Conservation (phyloP, 2,888 invertebrate species). For the Aleiodes alternator region DNA sequence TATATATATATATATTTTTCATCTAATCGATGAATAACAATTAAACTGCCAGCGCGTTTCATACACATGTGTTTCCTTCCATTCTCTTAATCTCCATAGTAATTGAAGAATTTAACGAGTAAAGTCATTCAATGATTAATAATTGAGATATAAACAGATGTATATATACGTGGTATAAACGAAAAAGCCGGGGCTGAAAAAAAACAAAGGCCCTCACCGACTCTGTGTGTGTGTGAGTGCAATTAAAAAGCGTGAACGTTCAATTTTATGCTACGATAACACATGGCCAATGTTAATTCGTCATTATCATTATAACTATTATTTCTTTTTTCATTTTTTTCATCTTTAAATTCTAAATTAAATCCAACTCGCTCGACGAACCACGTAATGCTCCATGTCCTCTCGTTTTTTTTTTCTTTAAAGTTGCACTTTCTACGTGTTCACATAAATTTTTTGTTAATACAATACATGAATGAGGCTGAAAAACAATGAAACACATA, state of each 20-base stretch:
- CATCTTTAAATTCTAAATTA: slow-evolving; percentile 23
- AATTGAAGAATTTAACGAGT: slow-evolving; percentile 9
- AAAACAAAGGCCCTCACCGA: slow-evolving; percentile 17
- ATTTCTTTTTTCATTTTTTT: slow-evolving; percentile 11
- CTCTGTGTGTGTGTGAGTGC: slow-evolving; percentile 12
- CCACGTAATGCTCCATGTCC: slow-evolving; percentile 29
- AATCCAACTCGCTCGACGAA: slow-evolving; percentile 13
- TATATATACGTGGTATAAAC: too few relatives aligned
- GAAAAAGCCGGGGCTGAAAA: neutral
- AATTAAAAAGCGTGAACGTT: slow-evolving; percentile 60
- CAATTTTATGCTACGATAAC: slow-evolving; percentile 51
- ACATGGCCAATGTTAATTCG: slow-evolving; percentile 37
- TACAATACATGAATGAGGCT: neutral
- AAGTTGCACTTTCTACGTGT: slow-evolving; percentile 42
- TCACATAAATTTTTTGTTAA: slow-evolving; percentile 23
- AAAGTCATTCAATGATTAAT: slow-evolving; percentile 5
- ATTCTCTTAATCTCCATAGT: slow-evolving; percentile 6
- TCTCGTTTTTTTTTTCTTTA: slow-evolving; percentile 42
- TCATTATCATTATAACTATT: neutral
- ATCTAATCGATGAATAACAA: slow-evolving; percentile 4
- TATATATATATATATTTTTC: neutral
- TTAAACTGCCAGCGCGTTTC: slow-evolving; percentile 15
- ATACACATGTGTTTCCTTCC: slow-evolving; percentile 13
- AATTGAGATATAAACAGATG: slow-evolving; percentile 18
- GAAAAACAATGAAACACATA: neutral